phyloP scores from a whole-genome alignment of 2,113 vertebrate species.

The Galbula dea region DNA sequence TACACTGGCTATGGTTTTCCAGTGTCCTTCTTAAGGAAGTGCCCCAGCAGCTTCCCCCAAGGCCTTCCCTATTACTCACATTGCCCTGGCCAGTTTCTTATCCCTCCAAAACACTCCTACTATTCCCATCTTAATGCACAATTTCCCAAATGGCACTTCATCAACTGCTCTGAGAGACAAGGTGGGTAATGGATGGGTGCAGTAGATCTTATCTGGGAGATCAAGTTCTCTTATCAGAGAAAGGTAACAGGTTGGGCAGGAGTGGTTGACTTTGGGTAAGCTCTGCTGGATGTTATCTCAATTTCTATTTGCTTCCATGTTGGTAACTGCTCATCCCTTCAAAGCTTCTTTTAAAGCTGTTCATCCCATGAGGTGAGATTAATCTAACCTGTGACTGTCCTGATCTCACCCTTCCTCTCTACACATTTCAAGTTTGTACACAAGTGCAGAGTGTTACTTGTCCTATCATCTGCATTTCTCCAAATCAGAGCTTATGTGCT shows the following conservation, averaged over 20 bases:
- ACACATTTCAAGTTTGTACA: background rate
- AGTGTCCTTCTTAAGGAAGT: background rate
- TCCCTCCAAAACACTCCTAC: background rate
- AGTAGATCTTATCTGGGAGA: background rate
- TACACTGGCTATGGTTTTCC: background rate
- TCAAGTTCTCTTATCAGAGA: background rate
- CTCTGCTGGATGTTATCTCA: conserved; percentile 6
- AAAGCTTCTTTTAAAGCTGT: conserved; percentile 25
- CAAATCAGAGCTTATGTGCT: background rate
- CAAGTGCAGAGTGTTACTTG: background rate
- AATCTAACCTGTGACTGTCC: background rate
- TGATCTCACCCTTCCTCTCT: background rate
- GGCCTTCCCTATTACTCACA: background rate
- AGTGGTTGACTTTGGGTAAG: background rate
- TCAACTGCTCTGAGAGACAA: background rate
- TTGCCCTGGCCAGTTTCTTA: background rate
- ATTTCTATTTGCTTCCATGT: background rate
- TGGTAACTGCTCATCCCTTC: background rate
- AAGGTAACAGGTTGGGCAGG: conserved; percentile 28
- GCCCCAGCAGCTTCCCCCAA: background rate
- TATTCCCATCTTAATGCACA: background rate
- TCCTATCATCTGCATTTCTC: background rate
- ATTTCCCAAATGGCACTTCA: background rate
- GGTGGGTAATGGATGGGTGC: background rate
- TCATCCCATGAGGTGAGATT: background rate